Percentiles rank a stretch among this genome's conserved stretches.
Evolutionary conservation across 1,140 invertebrate species (phyloP).

Genomic region (Phymorhynchus buccinoides): DNA sequence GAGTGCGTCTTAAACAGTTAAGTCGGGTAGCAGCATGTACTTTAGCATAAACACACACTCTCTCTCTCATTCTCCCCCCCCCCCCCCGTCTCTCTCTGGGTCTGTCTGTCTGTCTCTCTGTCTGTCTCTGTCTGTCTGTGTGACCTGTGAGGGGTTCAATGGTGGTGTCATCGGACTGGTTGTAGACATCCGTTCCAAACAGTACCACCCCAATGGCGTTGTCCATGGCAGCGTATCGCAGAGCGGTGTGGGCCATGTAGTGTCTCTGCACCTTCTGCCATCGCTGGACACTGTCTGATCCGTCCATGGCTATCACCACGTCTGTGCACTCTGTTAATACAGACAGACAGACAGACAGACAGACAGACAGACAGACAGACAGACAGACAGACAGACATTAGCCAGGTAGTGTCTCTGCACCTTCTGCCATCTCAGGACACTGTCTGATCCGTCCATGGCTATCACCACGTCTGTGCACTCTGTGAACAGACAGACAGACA

Average conservation of each 20-base stretch:
- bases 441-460: constrained; percentile 48
- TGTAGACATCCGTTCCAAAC: constrained; percentile 39
- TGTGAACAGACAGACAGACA: too few species aligned
- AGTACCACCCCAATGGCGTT: constrained; percentile 45
- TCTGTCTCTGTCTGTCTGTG: background rate
- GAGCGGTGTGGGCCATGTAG: constrained; percentile 42
- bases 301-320: constrained; percentile 44
- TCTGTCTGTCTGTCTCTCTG: too few species aligned
- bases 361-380: too few species aligned
- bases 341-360: too few species aligned
- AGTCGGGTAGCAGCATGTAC: too few species aligned
- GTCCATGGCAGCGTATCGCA: constrained; percentile 26
- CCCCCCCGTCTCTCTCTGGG: too few species aligned
- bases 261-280: constrained; percentile 32
- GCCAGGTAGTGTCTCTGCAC: constrained; percentile 43
- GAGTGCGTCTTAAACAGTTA: too few species aligned
- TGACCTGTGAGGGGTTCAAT: too few species aligned
- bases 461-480: constrained; percentile 40
- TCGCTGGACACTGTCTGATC: constrained; percentile 43
- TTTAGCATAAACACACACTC: too few species aligned
- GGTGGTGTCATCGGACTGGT: constrained; percentile 38
- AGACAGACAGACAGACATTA: too few species aligned
- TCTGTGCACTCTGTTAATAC: constrained; percentile 41
- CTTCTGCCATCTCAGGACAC: constrained; percentile 20
- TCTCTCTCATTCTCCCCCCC: too few species aligned